phyloP scores from a whole-genome alignment of 2,888 invertebrate species.

The Phorcus lineatus region DNA sequence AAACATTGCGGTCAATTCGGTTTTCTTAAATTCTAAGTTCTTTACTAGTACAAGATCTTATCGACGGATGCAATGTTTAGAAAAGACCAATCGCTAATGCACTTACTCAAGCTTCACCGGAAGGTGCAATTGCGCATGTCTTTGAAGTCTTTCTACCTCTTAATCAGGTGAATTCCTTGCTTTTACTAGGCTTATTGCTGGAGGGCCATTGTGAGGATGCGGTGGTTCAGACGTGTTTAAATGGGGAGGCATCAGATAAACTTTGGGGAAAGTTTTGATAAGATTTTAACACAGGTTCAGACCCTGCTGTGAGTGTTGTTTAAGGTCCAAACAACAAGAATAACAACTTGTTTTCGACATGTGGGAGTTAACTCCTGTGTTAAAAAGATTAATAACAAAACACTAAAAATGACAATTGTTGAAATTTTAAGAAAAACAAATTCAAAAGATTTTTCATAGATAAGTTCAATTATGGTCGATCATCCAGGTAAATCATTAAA shows the following conservation, averaged over 20 bases:
- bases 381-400: no score
- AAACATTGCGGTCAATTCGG: no score
- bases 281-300: neutral
- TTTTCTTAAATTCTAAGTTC: no score
- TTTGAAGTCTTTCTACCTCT: constrained; percentile 15
- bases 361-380: no score
- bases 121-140: constrained; percentile 11
- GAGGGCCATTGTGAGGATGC: neutral
- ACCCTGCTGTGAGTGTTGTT: neutral
- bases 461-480: no score
- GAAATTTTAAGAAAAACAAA: no score
- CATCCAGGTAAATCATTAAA: no score
- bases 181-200: neutral
- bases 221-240: constrained; percentile 15
- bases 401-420: no score
- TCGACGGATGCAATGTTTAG: neutral
- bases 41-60: neutral
- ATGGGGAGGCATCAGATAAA: neutral
- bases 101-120: neutral
- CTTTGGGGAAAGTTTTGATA: neutral
- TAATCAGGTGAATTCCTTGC: neutral
- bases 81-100: neutral
- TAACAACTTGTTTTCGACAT: no score
- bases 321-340: no score
- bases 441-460: no score